Percentiles rank a stretch among this genome's conserved stretches.
These are phyloP conservation scores for Andrena marginata DNA, from an alignment of 2,888 invertebrate genomes.

Conservation along the genomic window DNA sequence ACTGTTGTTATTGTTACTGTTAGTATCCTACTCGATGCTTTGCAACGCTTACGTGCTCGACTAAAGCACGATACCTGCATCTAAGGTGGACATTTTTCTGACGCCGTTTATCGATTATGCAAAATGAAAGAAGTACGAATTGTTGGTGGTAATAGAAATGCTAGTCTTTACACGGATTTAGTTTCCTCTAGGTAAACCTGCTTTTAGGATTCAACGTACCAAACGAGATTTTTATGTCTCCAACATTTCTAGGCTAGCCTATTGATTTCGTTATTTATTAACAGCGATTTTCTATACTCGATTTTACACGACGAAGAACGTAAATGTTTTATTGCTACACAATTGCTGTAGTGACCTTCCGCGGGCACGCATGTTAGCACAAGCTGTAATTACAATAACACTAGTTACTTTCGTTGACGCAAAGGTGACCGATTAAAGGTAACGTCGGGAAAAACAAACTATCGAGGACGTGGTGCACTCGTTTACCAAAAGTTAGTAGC, in stretches of 20 bases:
- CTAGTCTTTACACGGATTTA: not conserved
- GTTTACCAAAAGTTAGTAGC: constrained; percentile 14
- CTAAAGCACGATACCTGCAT: not conserved
- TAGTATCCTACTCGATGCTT: constrained; percentile 21
- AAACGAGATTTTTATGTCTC: not conserved
- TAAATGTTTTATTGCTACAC: not conserved
- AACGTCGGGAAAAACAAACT: constrained; percentile 17
- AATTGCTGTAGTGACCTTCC: not conserved
- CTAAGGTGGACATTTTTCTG: not conserved
- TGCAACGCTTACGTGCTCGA: constrained; percentile 4
- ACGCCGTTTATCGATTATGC: too few relatives aligned
- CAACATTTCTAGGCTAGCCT: not conserved
- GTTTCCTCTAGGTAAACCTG: too few relatives aligned
- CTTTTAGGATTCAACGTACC: too few relatives aligned
- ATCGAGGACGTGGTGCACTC: not conserved
- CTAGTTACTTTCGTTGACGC: constrained; percentile 7
- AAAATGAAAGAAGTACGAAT: too few relatives aligned
- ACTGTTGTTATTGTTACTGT: constrained; percentile 39
- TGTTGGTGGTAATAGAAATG: not conserved
- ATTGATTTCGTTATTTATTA: constrained; percentile 1
- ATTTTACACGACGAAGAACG: not conserved
- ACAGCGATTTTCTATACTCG: not conserved
- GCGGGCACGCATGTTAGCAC: not conserved
- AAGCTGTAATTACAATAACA: constrained; percentile 20
- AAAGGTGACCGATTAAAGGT: constrained; percentile 8